phyloP scores from a whole-genome alignment of 2,888 invertebrate genomes.

The Drosophila rellima region DNA sequence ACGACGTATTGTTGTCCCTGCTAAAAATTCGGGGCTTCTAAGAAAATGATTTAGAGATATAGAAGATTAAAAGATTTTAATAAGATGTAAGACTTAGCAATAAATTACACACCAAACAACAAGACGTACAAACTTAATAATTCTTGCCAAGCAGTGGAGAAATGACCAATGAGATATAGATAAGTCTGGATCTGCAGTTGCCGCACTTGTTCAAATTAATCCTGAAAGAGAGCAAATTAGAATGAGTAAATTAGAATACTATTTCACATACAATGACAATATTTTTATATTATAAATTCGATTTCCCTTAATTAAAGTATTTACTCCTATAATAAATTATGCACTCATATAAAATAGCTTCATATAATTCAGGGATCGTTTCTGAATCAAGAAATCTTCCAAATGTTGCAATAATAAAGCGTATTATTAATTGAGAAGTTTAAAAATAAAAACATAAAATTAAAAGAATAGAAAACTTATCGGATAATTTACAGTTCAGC shows the following conservation, averaged over 20 bases:
- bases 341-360: too few species aligned
- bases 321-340: too few species aligned
- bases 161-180: not conserved
- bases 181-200: not conserved
- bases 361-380: not conserved
- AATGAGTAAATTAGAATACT: not conserved
- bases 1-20: conserved; percentile 75
- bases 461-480: too few species aligned
- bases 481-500: too few species aligned
- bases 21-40: conserved; percentile 56
- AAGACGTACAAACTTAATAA: conserved; percentile 45
- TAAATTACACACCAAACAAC: conserved; percentile 46
- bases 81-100: conserved; percentile 35
- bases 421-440: conserved; percentile 5
- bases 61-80: conserved; percentile 24
- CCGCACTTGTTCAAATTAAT: not conserved
- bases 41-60: conserved; percentile 30
- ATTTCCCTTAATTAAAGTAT: too few species aligned
- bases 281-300: too few species aligned
- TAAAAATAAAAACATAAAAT: too few species aligned
- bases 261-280: too few species aligned
- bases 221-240: not conserved
- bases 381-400: not conserved
- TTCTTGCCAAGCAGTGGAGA: conserved; percentile 23
- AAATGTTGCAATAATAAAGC: conserved; percentile 19